Conservation (phyloP, 2,888 invertebrate genomes). For the Dromius quadrimaculatus region DNA sequence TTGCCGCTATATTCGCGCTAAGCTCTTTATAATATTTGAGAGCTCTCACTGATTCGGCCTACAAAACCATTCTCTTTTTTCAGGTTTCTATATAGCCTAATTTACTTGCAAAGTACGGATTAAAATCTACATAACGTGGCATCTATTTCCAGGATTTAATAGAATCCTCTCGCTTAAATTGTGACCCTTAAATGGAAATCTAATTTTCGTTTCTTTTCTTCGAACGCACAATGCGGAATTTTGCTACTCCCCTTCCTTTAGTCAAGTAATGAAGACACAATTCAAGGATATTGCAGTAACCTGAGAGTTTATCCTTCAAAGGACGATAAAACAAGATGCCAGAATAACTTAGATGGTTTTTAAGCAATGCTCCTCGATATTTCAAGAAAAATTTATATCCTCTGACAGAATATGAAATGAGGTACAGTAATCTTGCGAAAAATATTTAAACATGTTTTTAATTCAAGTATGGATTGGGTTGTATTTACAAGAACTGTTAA, state of each 20-base stretch:
- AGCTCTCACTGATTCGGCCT: background rate
- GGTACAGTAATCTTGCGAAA: too few species aligned
- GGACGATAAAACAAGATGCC: conserved; percentile 11
- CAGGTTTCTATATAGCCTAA: conserved; percentile 37
- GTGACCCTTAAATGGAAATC: conserved; percentile 40
- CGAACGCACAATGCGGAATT: conserved; percentile 24
- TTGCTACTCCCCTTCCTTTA: background rate
- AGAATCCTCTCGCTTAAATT: conserved; percentile 43
- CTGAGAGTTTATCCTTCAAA: conserved; percentile 24
- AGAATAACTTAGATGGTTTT: too few species aligned
- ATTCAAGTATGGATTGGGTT: too few species aligned
- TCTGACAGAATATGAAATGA: too few species aligned
- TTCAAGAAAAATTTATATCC: too few species aligned
- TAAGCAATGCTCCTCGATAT: too few species aligned
- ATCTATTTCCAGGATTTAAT: conserved; percentile 46
- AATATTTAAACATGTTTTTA: too few species aligned
- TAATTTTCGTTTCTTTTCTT: conserved; percentile 38
- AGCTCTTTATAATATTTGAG: conserved; percentile 20
- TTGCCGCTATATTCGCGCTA: conserved; percentile 16
- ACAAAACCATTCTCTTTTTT: background rate
- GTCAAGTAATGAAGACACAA: conserved; percentile 25
- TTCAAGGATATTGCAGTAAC: conserved; percentile 29
- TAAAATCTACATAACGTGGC: conserved; percentile 49
- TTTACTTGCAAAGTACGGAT: conserved; percentile 50
- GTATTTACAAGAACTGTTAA: too few species aligned